A percentile compares a stretch with the other conserved stretches of the same genome.
These are phyloP conservation scores for Caranx ignobilis DNA, from an alignment of 2,113 vertebrate genomes.

Conservation along the genomic window DNA sequence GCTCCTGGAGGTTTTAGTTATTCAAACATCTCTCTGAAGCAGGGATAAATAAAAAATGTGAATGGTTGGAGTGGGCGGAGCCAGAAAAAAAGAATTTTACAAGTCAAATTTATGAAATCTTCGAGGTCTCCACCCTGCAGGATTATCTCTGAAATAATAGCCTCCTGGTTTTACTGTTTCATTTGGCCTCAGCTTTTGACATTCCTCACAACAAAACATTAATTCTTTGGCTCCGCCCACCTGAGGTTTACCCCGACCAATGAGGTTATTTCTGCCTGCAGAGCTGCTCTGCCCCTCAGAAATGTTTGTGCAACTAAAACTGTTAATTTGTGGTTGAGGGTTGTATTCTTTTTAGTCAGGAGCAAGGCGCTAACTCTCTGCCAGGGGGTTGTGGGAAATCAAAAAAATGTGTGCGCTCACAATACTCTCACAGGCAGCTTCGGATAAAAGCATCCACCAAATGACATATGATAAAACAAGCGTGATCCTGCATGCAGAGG, in stretches of 20 bases:
- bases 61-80: slow-evolving; percentile 6
- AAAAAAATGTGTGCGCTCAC: slow-evolving; percentile 55
- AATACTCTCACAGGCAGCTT: slow-evolving; percentile 33
- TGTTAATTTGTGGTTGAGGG: slow-evolving; percentile 68
- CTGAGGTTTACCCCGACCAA: slow-evolving; percentile 68
- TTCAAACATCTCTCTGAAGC: not conserved
- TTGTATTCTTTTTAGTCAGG: slow-evolving; percentile 60
- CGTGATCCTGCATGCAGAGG: slow-evolving; percentile 73
- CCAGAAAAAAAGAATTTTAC: not conserved
- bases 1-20: not conserved
- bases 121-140: slow-evolving; percentile 2
- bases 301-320: slow-evolving; percentile 66
- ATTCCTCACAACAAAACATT: slow-evolving; percentile 28
- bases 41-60: not conserved
- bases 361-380: slow-evolving; percentile 47
- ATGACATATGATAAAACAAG: slow-evolving; percentile 72
- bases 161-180: not conserved
- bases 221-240: slow-evolving; percentile 62
- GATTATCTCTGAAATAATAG: slow-evolving; percentile 8
- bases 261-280: slow-evolving; percentile 64
- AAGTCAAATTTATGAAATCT: too few species aligned
- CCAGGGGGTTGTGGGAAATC: slow-evolving; percentile 45
- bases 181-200: not conserved
- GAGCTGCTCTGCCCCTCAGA: slow-evolving; percentile 41
- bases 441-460: slow-evolving; percentile 64